These are phyloP conservation scores for Heliconius hortense DNA, from an alignment of 2,888 invertebrate genomes.

Conservation along the genomic window DNA sequence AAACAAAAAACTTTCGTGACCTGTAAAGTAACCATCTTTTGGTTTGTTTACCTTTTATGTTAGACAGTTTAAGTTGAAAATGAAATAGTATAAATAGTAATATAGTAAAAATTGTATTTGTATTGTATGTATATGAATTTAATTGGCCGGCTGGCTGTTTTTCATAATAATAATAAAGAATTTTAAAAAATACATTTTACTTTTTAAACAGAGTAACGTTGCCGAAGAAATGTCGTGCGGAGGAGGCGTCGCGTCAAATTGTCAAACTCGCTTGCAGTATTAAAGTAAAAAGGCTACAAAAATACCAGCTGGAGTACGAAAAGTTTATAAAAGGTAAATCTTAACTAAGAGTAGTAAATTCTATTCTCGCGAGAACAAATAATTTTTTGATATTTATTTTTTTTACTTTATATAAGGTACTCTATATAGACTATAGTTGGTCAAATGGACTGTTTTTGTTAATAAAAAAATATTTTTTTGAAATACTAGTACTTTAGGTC, in stretches of 20 bases:
- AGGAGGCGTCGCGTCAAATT: slow-evolving; percentile 93
- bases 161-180: background rate
- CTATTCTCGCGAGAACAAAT: background rate
- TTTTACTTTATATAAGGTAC: background rate
- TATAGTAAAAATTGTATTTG: too few relatives aligned
- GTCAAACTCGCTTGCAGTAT: slow-evolving; percentile 95
- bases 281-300: slow-evolving; percentile 95
- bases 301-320: slow-evolving; percentile 94
- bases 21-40: too few relatives aligned
- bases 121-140: too few relatives aligned
- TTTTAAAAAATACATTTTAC: background rate
- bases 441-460: background rate
- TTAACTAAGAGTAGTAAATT: background rate
- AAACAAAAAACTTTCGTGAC: too few relatives aligned
- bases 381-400: background rate
- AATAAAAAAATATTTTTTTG: background rate
- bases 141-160: too few relatives aligned
- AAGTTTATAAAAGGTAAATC: slow-evolving; percentile 74
- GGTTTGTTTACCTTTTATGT: too few relatives aligned
- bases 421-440: background rate
- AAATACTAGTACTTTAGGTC: background rate
- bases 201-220: slow-evolving; percentile 86
- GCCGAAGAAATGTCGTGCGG: slow-evolving; percentile 97
- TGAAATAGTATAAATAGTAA: too few relatives aligned
- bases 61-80: too few relatives aligned